Evolutionary conservation across 2,113 vertebrate genomes (phyloP), one percentile per base, ranked within the genome.

Genomic region (Pterocles gutturalis): DNA sequence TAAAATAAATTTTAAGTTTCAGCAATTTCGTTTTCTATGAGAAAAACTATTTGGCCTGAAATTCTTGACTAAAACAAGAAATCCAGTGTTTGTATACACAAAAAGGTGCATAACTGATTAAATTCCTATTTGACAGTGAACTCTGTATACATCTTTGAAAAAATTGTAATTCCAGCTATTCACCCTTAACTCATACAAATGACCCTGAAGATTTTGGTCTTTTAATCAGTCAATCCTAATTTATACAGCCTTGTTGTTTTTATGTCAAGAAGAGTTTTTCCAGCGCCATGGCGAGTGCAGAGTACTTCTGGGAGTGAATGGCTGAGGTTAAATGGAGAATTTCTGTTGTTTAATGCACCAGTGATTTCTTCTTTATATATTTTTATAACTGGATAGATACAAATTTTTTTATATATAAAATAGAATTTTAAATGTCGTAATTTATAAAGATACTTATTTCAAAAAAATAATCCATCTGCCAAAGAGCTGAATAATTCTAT

Each of bases 21-120:
- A 46, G 28, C 3, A 84, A 41, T 60, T 64, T 12, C 29, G 25
- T 76, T 76, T 77, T 64, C 25, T 13, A 13, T 43, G 57, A 11
- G 3, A 72, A 71, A 87, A 55, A 38, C 24, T 12, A 36, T 13
- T 29, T 71, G 3, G 1, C 17, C 7, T 2, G 10, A 66, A 38
- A 48, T 53, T 87, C 10, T 19, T 75, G 14, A 38, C 7, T 60
- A 38, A 55, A 70, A 10, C 4, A 54, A 53, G 33, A 55, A 73
- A 78, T 46, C 26, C 2, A 36, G 13, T 2, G 28, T 67, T 67
- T 69, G 2, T 36, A 8, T 26, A 51, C 5, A 53, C 10, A 21
- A 38, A 62, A 9, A n/a, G 7, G 28, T 36, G 11, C 36, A 13
- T 34, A 61, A 48, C 6, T 2, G 0, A n/a, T 36, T 54, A 31